Conservation (phyloP, 1,140 invertebrate genomes). For the Nylanderia fulva region DNA sequence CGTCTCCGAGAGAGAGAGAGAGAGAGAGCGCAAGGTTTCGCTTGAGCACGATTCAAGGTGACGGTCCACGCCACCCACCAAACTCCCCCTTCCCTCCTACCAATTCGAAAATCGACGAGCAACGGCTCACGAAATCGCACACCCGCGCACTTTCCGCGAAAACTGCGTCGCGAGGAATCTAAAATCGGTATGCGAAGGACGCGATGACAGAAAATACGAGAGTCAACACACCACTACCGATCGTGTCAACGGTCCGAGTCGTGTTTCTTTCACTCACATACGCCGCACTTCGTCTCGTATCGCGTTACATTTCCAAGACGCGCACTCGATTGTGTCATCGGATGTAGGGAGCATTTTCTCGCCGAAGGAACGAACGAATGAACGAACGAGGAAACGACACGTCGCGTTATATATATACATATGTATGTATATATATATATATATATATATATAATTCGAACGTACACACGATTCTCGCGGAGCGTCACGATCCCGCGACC, state of each 20-base stretch:
- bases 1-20: background rate
- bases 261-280: background rate
- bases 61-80: background rate
- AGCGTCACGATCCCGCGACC: constrained; percentile 52
- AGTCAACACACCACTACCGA: no score
- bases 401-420: no score
- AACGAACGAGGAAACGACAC: background rate
- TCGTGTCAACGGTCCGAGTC: constrained; percentile 19
- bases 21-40: constrained; percentile 35
- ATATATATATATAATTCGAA: no score
- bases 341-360: constrained; percentile 34
- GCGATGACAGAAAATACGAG: background rate
- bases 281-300: constrained; percentile 49
- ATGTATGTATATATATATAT: no score
- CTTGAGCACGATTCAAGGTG: constrained; percentile 33
- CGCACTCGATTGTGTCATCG: constrained; percentile 69
- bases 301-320: constrained; percentile 47
- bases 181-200: background rate
- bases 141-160: background rate
- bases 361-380: no score
- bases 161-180: background rate
- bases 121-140: constrained; percentile 2
- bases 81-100: no score
- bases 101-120: constrained; percentile 37
- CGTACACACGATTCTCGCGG: constrained; percentile 35